Evolutionary conservation across 2,797 vertebrate species (phyloP), one percentile per base, ranked within the genome.

Genomic region (Lepidocolaptes lacrymiger): DNA sequence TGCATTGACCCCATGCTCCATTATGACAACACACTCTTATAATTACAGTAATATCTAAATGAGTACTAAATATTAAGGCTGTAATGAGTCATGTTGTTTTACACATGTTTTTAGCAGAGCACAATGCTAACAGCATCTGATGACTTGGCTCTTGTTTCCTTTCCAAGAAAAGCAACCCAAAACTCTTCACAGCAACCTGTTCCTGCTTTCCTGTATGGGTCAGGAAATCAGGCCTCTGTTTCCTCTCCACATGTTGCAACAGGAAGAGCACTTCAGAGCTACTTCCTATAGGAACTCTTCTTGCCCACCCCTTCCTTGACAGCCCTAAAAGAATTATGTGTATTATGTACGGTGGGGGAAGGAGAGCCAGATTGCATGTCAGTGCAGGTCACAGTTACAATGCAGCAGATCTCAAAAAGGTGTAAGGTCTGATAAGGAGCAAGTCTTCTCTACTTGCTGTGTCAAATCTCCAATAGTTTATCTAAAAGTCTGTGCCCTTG

Each of bases 231-330:
- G 97, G 96, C 96, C 96, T 95, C 96, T 83, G 96, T 88, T 98
- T 98, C 98, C 98, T 98, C 88, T 97, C 97, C 96, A 98, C 96
- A 97, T 96, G 97, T 87, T 97, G 91, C 94, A 94, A 95, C 92
- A 98, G 98, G 98, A 98, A 98, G 97, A 97, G 97, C 86, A 96
- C 74, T 96, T 96, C 90, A 98, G 96, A 97, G 96, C 94, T 85
- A 98, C 97, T 98, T 98, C 98, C 98, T 99, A 98, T 98, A 98
- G 98, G 98, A 98, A 98, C 96, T 94, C 93, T 97, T 94, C 96
- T 95, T 96, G 95, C 97, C 97, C 97, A 97, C 98, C 98, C 98
- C 95, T 96, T 95, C 97, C 96, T 95, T 98, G 98, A 98, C 98
- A 98, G 98, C 94, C 72, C 96, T 85, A 93, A 76, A 97, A 97